Conservation (phyloP, 1,140 invertebrate species). For the Oedothorax gibbosus region DNA sequence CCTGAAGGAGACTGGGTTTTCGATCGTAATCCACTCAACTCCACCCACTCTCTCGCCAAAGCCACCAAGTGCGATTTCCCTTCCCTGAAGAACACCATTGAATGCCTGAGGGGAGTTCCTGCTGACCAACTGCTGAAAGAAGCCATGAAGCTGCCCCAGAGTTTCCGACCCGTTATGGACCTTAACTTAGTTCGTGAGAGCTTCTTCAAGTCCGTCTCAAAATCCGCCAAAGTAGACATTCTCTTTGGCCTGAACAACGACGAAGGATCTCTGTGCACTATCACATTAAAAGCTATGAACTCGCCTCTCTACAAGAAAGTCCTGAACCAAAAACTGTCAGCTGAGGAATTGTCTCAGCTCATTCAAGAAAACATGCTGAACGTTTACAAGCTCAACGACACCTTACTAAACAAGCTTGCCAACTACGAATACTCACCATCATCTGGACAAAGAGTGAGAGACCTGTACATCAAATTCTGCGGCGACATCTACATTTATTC, state of each 20-base stretch:
- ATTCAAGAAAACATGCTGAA: slow-evolving; percentile 32
- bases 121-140: slow-evolving; percentile 47
- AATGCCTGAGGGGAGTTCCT: slow-evolving; percentile 56
- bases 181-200: slow-evolving; percentile 53
- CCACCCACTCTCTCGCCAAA: slow-evolving; percentile 1
- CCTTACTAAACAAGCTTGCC: slow-evolving; percentile 11
- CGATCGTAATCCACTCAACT: slow-evolving; percentile 59
- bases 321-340: slow-evolving; percentile 27
- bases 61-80: background rate
- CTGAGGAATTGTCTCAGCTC: slow-evolving; percentile 50
- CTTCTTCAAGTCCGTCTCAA: slow-evolving; percentile 40
- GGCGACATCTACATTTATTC: slow-evolving; percentile 59
- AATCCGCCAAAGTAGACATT: slow-evolving; percentile 49
- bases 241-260: slow-evolving; percentile 62
- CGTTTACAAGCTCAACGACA: slow-evolving; percentile 6
- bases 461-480: slow-evolving; percentile 62
- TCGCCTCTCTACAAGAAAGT: slow-evolving; percentile 54
- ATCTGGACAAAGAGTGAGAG: background rate
- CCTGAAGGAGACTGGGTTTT: slow-evolving; percentile 63
- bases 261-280: slow-evolving; percentile 64
- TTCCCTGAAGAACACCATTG: background rate
- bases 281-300: slow-evolving; percentile 52
- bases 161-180: slow-evolving; percentile 62
- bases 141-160: slow-evolving; percentile 1
- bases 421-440: slow-evolving; percentile 14